phyloP scores from a whole-genome alignment of 1,140 invertebrate species.

The Dendrolimus punctatus region DNA sequence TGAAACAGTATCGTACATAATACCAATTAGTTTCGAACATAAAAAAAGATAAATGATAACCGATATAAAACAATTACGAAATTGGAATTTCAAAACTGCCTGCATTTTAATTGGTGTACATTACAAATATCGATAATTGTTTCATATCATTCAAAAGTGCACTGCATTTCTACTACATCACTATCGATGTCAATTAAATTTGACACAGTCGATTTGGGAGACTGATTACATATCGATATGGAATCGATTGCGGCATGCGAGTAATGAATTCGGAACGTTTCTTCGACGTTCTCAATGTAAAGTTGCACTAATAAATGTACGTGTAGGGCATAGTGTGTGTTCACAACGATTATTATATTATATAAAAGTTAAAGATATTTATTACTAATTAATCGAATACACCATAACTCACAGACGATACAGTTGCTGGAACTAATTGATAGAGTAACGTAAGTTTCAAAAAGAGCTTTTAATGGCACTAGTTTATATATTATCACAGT shows the following conservation, averaged over 20 bases:
- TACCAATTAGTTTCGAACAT: no score
- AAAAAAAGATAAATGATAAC: no score
- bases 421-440: slow-evolving; percentile 4
- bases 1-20: no score
- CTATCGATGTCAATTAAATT: slow-evolving; percentile 47
- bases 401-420: slow-evolving; percentile 1
- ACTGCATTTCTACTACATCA: slow-evolving; percentile 24
- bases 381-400: slow-evolving; percentile 10
- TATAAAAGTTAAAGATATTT: slow-evolving; percentile 16
- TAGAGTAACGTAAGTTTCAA: slow-evolving; percentile 1
- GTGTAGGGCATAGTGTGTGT: slow-evolving; percentile 14
- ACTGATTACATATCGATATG: slow-evolving; percentile 52
- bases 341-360: slow-evolving; percentile 15
- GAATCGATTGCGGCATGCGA: slow-evolving; percentile 27
- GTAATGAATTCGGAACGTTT: slow-evolving; percentile 27
- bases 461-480: no score
- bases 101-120: slow-evolving; percentile 12
- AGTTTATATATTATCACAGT: no score
- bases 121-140: slow-evolving; percentile 24
- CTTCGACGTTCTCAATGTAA: slow-evolving; percentile 29
- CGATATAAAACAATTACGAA: neutral
- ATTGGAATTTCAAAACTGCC: slow-evolving; percentile 7
- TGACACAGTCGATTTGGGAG: slow-evolving; percentile 46
- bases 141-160: slow-evolving; percentile 26
- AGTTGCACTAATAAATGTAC: slow-evolving; percentile 28